phyloP scores from a whole-genome alignment of 2,113 vertebrate genomes.

The Cephalopholis sonnerati region DNA sequence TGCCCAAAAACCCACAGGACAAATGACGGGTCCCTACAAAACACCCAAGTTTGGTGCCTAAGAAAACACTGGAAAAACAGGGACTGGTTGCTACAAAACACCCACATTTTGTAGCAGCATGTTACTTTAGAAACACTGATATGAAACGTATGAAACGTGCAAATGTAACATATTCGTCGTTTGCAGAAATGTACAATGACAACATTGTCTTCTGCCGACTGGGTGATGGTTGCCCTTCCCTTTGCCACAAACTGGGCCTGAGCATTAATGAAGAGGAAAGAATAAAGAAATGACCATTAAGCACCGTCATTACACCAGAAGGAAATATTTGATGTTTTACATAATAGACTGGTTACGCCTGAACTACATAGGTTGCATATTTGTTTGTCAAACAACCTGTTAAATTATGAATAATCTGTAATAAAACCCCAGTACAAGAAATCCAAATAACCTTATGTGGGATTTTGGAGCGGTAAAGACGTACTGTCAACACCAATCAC shows the following conservation, averaged over 20 bases:
- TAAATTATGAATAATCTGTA: not conserved
- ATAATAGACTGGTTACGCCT: not conserved
- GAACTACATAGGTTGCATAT: not conserved
- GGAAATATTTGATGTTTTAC: not conserved
- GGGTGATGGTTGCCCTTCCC: no score
- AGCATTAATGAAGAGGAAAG: constrained; percentile 2
- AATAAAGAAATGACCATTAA: not conserved
- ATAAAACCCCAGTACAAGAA: not conserved
- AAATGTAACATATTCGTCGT: no score
- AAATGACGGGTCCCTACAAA: no score
- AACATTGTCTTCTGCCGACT: no score
- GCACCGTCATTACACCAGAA: not conserved
- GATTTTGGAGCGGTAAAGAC: not conserved
- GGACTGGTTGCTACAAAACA: no score
- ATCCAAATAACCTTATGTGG: not conserved
- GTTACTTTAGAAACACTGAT: no score
- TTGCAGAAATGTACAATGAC: no score
- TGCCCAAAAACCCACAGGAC: no score
- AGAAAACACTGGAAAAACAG: no score
- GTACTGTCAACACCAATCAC: not conserved
- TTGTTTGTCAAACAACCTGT: not conserved
- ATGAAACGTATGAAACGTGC: no score
- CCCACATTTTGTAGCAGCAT: no score
- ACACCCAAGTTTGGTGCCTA: no score
- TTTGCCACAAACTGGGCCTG: not conserved